phyloP scores from a whole-genome alignment of 2,113 vertebrate genomes.

The Brienomyrus brachyistius region DNA sequence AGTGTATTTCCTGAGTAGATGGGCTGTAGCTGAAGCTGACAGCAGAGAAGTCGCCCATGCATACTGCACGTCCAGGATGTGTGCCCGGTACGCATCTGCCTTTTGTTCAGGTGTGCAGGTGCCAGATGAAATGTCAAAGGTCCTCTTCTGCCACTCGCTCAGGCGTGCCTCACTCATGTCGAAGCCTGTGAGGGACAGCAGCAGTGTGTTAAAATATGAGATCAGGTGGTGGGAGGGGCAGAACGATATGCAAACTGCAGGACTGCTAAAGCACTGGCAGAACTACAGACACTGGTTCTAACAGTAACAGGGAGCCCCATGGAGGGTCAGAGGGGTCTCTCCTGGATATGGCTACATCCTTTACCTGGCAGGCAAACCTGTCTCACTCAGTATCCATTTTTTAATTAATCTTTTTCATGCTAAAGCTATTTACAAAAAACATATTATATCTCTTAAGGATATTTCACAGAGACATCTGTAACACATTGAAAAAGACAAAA shows the following conservation, averaged over 20 bases:
- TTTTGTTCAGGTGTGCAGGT: conserved; percentile 72
- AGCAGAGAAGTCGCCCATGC: conserved; percentile 81
- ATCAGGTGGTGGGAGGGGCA: not conserved
- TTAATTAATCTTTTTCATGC: not conserved
- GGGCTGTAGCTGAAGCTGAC: conserved; percentile 70
- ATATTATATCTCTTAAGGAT: not conserved
- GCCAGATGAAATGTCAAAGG: conserved; percentile 78
- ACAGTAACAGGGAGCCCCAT: not conserved
- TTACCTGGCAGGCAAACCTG: not conserved
- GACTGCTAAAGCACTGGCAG: not conserved
- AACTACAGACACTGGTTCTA: not conserved
- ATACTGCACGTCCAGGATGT: conserved; percentile 82
- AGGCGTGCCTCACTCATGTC: conserved; percentile 67
- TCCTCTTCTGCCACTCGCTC: conserved; percentile 85
- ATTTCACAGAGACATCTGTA: not conserved
- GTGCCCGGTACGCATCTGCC: conserved; percentile 81
- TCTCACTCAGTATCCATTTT: not conserved
- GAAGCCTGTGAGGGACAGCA: conserved; percentile 52
- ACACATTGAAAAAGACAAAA: not conserved
- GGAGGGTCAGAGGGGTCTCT: not conserved
- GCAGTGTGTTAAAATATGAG: conserved; percentile 51
- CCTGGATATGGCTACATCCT: not conserved
- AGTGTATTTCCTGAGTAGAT: conserved; percentile 72
- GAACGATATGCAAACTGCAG: not conserved
- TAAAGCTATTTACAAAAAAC: not conserved